Percentiles rank a stretch among this genome's conserved stretches.
These are phyloP conservation scores for Eleutherodactylus coqui DNA, from an alignment of 2,797 vertebrate species.

Conservation along the genomic window DNA sequence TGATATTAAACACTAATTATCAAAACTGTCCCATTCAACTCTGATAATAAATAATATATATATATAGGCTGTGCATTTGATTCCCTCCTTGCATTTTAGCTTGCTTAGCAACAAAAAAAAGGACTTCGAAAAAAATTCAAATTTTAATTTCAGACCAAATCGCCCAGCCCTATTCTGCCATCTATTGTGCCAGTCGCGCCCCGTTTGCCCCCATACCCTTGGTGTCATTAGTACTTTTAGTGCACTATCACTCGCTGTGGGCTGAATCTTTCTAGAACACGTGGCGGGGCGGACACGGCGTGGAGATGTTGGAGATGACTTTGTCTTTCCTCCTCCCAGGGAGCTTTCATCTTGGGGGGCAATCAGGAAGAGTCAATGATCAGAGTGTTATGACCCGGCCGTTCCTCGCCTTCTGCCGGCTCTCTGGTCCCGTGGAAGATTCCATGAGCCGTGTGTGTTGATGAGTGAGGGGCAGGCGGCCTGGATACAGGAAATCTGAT, in stretches of 20 bases:
- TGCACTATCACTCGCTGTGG: background rate
- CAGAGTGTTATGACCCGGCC: no score
- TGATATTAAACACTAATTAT: no score
- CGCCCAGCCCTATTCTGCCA: no score
- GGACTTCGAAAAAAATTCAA: no score
- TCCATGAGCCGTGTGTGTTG: constrained; percentile 29
- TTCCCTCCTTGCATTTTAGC: no score
- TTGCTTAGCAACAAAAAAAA: no score
- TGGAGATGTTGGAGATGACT: background rate
- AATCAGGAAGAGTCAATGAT: background rate
- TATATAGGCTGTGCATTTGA: no score
- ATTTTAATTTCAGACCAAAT: no score
- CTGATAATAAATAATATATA: no score
- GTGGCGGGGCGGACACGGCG: background rate
- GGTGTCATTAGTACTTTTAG: background rate
- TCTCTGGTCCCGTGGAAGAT: constrained; percentile 37
- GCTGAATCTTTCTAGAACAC: background rate
- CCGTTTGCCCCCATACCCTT: background rate
- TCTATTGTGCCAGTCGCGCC: no score
- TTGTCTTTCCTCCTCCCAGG: background rate
- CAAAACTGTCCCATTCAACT: no score
- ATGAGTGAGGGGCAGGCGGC: constrained; percentile 29
- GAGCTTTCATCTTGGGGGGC: background rate
- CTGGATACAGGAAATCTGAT: constrained; percentile 41
- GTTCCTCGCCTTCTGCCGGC: constrained; percentile 18